Evolutionary conservation across 2,888 invertebrate genomes (phyloP).

Genomic region (Drosophila vallismaia): DNA sequence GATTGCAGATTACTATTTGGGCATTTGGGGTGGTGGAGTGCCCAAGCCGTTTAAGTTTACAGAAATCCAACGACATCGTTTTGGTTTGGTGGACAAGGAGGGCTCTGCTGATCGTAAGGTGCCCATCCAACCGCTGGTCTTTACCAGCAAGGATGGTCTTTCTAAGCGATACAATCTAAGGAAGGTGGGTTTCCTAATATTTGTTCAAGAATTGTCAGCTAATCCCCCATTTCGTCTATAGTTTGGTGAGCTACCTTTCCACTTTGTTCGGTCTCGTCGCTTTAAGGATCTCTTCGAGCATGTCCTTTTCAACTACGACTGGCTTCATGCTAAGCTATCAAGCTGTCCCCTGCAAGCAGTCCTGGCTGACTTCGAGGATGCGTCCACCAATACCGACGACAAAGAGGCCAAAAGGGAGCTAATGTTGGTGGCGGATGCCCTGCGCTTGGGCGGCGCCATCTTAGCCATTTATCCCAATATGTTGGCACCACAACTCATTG

Average conservation of each 20-base stretch:
- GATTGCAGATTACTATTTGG: constrained; percentile 98
- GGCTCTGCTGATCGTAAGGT: constrained; percentile 97
- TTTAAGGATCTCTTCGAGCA: constrained; percentile 95
- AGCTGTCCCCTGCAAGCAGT: constrained; percentile 98
- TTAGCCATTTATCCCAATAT: constrained; percentile 96
- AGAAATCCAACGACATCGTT: constrained; percentile 95
- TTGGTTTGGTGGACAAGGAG: constrained; percentile 89
- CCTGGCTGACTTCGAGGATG: constrained; percentile 97
- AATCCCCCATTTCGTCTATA: constrained; percentile 75
- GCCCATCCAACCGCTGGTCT: constrained; percentile 96
- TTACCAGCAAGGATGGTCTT: constrained; percentile 94
- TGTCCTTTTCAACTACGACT: constrained; percentile 98
- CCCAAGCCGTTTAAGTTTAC: constrained; percentile 99
- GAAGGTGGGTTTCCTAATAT: constrained; percentile 86
- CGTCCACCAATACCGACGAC: constrained; percentile 91
- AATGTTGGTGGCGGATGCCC: constrained; percentile 95
- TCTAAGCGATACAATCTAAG: constrained; percentile 96
- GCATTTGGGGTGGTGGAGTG: constrained; percentile 97
- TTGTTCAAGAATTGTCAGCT: no score
- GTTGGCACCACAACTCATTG: constrained; percentile 97
- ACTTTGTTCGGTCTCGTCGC: constrained; percentile 94
- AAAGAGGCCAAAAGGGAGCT: constrained; percentile 91
- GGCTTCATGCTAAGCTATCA: constrained; percentile 97
- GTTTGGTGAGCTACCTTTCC: constrained; percentile 98
- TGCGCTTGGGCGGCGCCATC: constrained; percentile 97